These are phyloP conservation scores for Sphaeridia pumilis DNA, from an alignment of 2,888 invertebrate genomes.

Conservation along the genomic window DNA sequence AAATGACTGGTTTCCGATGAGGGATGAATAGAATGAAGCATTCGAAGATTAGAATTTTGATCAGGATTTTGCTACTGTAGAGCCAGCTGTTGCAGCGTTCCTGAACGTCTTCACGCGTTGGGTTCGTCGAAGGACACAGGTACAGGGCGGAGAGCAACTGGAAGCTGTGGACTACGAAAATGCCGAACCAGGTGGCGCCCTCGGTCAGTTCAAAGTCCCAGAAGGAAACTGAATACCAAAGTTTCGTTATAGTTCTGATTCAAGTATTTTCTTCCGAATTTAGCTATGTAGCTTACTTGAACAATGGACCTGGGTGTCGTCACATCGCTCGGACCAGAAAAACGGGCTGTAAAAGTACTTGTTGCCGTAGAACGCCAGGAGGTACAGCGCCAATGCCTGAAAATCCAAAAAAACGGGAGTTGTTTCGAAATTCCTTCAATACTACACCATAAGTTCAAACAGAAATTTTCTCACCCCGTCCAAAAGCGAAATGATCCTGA, in stretches of 20 bases:
- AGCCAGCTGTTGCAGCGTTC: slow-evolving; percentile 12
- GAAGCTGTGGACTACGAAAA: slow-evolving; percentile 9
- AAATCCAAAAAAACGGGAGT: background rate
- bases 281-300: background rate
- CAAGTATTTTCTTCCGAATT: background rate
- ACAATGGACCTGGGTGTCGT: background rate
- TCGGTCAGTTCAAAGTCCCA: slow-evolving; percentile 6
- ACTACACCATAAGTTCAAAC: background rate
- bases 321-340: background rate
- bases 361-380: background rate
- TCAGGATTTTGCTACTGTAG: slow-evolving; percentile 7
- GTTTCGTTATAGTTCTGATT: background rate
- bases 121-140: slow-evolving; percentile 2
- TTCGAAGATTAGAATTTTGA: slow-evolving; percentile 9
- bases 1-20: slow-evolving; percentile 6
- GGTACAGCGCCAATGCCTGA: background rate
- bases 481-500: background rate
- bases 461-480: background rate
- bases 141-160: slow-evolving; percentile 9
- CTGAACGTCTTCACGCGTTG: slow-evolving; percentile 4
- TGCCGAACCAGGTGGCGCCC: slow-evolving; percentile 12
- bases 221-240: slow-evolving; percentile 3
- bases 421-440: background rate
- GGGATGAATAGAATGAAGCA: slow-evolving; percentile 14
- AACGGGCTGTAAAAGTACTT: background rate